phyloP scores from a whole-genome alignment of 2,888 invertebrate genomes.

The Meiosimyza decipiens region DNA sequence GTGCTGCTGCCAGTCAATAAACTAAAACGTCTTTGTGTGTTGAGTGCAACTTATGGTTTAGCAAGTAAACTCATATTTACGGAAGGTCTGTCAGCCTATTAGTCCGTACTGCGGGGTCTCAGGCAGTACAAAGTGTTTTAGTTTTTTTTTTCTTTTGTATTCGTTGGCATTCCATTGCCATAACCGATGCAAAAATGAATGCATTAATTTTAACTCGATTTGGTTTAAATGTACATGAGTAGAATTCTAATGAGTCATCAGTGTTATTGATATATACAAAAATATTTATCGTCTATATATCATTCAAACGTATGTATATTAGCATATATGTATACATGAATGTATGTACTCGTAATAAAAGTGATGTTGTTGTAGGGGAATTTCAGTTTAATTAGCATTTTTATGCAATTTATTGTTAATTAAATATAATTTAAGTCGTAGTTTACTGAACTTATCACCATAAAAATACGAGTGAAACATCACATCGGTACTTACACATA shows the following conservation, averaged over 20 bases:
- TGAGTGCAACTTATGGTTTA: constrained; percentile 5
- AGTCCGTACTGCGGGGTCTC: neutral
- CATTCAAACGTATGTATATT: no score
- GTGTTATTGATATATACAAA: neutral
- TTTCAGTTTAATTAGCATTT: neutral
- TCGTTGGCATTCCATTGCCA: constrained; percentile 26
- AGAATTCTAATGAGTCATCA: constrained; percentile 36
- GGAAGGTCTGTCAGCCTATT: neutral
- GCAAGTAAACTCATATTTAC: no score
- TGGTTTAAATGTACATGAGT: constrained; percentile 30
- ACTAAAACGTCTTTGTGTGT: constrained; percentile 18
- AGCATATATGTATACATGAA: no score
- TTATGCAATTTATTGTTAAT: constrained; percentile 28
- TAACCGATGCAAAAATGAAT: constrained; percentile 23
- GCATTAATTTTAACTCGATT: constrained; percentile 23
- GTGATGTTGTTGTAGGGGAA: neutral
- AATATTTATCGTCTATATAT: neutral
- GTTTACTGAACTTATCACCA: no score
- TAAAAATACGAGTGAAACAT: no score
- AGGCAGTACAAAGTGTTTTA: constrained; percentile 9
- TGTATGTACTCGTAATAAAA: no score
- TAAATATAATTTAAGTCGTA: neutral
- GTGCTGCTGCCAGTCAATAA: constrained; percentile 16
- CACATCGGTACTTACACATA: no score
- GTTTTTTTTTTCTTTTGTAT: neutral